Conservation (phyloP, 2,797 vertebrate species). For the Xiphorhynchus erythropygius region DNA sequence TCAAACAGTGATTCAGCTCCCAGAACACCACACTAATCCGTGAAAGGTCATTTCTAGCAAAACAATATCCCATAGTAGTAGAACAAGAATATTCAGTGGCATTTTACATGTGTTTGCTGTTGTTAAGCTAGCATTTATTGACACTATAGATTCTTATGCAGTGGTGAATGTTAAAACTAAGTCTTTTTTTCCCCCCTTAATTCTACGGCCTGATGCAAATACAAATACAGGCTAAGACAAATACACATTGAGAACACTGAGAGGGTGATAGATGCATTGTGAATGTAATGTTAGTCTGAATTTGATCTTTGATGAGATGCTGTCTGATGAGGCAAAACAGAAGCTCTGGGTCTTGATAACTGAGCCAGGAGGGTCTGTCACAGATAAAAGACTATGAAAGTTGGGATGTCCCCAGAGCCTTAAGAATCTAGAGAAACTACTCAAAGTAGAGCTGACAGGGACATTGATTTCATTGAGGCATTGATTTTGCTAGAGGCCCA, state of each 20-base stretch:
- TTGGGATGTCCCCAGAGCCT: background rate
- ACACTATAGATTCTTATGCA: background rate
- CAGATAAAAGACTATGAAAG: background rate
- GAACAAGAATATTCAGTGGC: background rate
- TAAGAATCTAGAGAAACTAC: background rate
- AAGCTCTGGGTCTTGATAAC: background rate
- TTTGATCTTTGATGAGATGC: background rate
- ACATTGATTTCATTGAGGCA: background rate
- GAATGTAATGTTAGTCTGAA: background rate
- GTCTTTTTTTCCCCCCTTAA: background rate
- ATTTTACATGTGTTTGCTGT: background rate
- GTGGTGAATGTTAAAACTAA: background rate
- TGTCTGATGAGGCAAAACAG: background rate
- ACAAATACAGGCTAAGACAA: background rate
- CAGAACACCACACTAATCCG: background rate
- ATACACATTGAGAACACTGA: background rate
- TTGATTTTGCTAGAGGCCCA: background rate
- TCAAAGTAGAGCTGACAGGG: background rate
- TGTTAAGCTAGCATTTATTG: background rate
- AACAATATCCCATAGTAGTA: background rate
- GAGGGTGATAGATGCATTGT: background rate
- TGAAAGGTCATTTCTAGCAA: slow-evolving; percentile 25
- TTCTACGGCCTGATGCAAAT: background rate
- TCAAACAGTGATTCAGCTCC: background rate
- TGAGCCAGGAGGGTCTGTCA: slow-evolving; percentile 8